Conservation (phyloP, 2,888 invertebrate species). For the Synergus japonicus region DNA sequence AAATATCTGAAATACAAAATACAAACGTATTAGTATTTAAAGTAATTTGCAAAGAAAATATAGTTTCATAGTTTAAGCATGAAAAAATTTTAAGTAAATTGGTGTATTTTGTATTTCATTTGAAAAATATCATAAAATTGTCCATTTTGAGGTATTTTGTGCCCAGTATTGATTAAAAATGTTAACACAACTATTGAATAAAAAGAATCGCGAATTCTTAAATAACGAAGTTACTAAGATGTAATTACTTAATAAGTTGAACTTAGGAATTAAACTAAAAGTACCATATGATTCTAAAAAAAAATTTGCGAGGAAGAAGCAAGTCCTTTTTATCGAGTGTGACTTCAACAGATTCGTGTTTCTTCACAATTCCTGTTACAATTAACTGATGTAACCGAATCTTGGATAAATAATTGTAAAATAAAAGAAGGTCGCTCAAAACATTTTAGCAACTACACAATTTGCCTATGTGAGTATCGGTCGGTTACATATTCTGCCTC, state of each 20-base stretch:
- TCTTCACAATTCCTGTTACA: background rate
- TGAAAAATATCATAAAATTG: too few relatives aligned
- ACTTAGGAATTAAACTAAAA: constrained; percentile 13
- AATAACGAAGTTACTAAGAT: constrained; percentile 25
- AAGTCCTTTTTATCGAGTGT: background rate
- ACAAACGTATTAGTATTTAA: too few relatives aligned
- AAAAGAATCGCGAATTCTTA: constrained; percentile 3
- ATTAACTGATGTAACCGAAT: constrained; percentile 5
- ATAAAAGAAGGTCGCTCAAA: constrained; percentile 10
- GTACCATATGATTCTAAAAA: constrained; percentile 14
- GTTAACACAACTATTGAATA: constrained; percentile 1
- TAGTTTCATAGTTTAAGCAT: too few relatives aligned
- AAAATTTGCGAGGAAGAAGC: constrained; percentile 16
- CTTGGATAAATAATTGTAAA: constrained; percentile 35
- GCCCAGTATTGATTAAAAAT: background rate
- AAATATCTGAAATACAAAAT: too few relatives aligned
- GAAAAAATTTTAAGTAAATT: too few relatives aligned
- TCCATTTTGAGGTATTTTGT: too few relatives aligned
- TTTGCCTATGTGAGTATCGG: constrained; percentile 12
- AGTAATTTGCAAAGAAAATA: too few relatives aligned
- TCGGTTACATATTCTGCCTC: constrained; percentile 3
- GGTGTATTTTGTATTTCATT: too few relatives aligned
- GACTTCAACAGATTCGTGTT: constrained; percentile 18
- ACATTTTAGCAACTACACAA: constrained; percentile 6
- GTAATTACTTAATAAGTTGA: constrained; percentile 27